phyloP scores from a whole-genome alignment of 2,888 invertebrate genomes.

The Oligia strigilis region DNA sequence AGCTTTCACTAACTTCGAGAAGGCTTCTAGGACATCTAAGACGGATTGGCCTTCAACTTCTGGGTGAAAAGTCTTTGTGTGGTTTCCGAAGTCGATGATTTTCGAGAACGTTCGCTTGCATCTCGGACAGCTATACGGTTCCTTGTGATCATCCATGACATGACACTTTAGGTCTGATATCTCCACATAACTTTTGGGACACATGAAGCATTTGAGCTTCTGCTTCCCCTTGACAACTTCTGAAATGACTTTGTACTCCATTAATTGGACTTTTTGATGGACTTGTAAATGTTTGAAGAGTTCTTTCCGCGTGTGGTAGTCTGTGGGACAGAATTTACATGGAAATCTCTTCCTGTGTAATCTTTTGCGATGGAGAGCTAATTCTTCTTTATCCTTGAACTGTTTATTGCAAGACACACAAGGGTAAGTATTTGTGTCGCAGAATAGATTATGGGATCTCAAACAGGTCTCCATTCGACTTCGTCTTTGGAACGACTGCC shows the following conservation, averaged over 20 bases:
- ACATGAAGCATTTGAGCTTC: constrained; percentile 85
- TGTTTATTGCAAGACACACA: constrained; percentile 82
- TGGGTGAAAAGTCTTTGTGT: constrained; percentile 83
- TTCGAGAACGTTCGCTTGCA: constrained; percentile 82
- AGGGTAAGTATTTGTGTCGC: constrained; percentile 72
- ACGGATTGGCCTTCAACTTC: constrained; percentile 84
- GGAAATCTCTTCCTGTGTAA: constrained; percentile 84
- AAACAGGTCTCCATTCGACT: constrained; percentile 86
- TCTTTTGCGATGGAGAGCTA: constrained; percentile 80
- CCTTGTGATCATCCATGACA: constrained; percentile 85
- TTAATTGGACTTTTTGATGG: constrained; percentile 87
- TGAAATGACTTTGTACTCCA: constrained; percentile 86
- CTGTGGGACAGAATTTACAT: constrained; percentile 88
- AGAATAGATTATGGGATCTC: constrained; percentile 79
- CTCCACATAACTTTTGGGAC: constrained; percentile 79
- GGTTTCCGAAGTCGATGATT: constrained; percentile 84
- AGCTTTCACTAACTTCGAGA: constrained; percentile 84
- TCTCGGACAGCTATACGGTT: constrained; percentile 82
- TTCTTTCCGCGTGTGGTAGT: constrained; percentile 84
- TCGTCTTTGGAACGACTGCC: constrained; percentile 79
- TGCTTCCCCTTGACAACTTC: constrained; percentile 85
- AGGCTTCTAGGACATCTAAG: constrained; percentile 84
- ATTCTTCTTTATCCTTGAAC: constrained; percentile 81
- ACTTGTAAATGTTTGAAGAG: constrained; percentile 85
- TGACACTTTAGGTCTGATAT: constrained; percentile 84